Evolutionary conservation across 2,113 vertebrate genomes (phyloP), one percentile per base, ranked within the genome.

Genomic region (Xenopus borealis): DNA sequence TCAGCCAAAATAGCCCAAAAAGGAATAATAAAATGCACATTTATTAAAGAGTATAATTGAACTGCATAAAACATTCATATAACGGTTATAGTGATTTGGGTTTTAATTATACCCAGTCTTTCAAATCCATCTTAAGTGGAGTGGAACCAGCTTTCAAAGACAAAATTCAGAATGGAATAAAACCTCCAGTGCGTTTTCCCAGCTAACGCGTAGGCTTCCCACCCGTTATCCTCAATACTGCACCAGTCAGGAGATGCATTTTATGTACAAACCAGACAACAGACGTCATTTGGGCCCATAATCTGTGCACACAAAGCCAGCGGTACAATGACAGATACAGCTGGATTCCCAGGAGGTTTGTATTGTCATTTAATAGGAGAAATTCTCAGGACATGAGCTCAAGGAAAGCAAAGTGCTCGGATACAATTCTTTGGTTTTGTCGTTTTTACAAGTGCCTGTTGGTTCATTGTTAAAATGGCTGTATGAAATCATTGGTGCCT

Each of bases 1-100:
- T 76, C 66, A 69, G 73, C 73, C 66, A 76, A 76, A 76, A 69
- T 10, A 69, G 73, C 66, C 66, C 59, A 69, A 76, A 76, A 76
- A 76, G 66, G 73, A 30, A 62, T 69, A 66, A 40, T 76, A 69
- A 75, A 76, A 76, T 18, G 73, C 69, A 76, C 73, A 76, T 76
- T 75, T 76, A 76, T 69, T 76, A 76, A 76, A 69, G 59, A 63
- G 46, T 55, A 30, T 69, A 64, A 76, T 69, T 76, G 73, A 75
- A 69, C 7, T 47, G 66, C 73, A 69, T 76, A 76, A 76, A 76
- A 69, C 73, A 76, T 76, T 76, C 58, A 76, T 69, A 69, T 40
- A 63, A 76, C 33, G 46, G 58, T 69, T 57, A 69, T 57, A 69
- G 66, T 44, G 46, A 76, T 76, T 76, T 63, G 73, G 66, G 66